These are phyloP conservation scores for Myopa tessellatipennis DNA, from an alignment of 2,888 invertebrate genomes.

Conservation along the genomic window DNA sequence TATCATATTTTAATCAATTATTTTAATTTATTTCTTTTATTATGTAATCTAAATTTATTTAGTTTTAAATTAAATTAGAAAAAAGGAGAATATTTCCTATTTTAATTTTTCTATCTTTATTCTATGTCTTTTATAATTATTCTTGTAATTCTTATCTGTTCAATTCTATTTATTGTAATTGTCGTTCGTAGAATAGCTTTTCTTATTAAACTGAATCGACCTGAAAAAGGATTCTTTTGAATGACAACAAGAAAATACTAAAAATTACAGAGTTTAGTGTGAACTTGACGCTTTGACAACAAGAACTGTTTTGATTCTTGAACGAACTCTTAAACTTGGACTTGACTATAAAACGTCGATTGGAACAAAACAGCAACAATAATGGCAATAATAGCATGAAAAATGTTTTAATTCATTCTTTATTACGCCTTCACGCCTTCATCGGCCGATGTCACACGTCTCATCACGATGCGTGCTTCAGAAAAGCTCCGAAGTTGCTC, in stretches of 20 bases:
- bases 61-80: not conserved
- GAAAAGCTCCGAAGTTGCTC: no score
- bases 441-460: no score
- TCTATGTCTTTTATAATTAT: not conserved
- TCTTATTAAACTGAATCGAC: not conserved
- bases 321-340: not conserved
- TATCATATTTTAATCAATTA: not conserved
- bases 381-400: no score
- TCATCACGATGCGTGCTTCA: no score
- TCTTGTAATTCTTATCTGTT: not conserved
- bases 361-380: no score
- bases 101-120: not conserved
- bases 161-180: not conserved
- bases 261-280: not conserved
- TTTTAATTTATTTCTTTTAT: not conserved
- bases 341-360: not conserved
- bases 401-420: no score
- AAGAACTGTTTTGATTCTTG: not conserved
- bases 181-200: not conserved
- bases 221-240: not conserved
- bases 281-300: conserved; percentile 25
- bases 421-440: no score
- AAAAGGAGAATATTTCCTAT: no score
- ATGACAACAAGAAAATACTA: not conserved
- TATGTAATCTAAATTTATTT: not conserved